phyloP scores from a whole-genome alignment of 2,888 invertebrate species.

The Oxystoma pomonae region DNA sequence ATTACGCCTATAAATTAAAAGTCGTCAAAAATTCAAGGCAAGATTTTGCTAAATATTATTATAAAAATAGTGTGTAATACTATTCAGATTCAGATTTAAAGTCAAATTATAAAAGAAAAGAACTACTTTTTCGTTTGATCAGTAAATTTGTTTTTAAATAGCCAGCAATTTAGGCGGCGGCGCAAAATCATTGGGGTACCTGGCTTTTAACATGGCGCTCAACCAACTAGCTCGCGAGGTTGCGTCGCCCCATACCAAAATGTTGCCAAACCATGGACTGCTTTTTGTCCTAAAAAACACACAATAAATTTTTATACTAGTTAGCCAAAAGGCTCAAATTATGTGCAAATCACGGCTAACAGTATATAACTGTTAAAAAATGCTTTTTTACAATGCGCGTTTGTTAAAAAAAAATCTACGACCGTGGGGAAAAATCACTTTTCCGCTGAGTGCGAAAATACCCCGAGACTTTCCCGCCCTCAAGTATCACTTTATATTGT shows the following conservation, averaged over 20 bases:
- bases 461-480: no score
- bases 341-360: no score
- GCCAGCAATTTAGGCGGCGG: slow-evolving; percentile 47
- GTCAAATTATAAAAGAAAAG: slow-evolving; percentile 8
- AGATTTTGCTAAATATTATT: slow-evolving; percentile 7
- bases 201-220: slow-evolving; percentile 70
- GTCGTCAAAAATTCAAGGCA: no score
- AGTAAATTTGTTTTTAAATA: slow-evolving; percentile 23
- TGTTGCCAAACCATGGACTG: slow-evolving; percentile 75
- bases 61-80: slow-evolving; percentile 9
- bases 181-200: slow-evolving; percentile 58
- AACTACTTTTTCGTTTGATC: slow-evolving; percentile 11
- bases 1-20: no score
- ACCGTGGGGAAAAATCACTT: no score
- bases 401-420: no score
- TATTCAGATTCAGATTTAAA: slow-evolving; percentile 14
- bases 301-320: no score
- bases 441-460: no score
- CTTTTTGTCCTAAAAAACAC: slow-evolving; percentile 59
- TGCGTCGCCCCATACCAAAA: slow-evolving; percentile 70
- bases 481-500: no score
- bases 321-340: no score
- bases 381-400: no score
- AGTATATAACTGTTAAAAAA: no score
- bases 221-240: slow-evolving; percentile 77